These are phyloP conservation scores for Neoniphon sammara DNA, from an alignment of 2,797 vertebrate species.

Conservation along the genomic window DNA sequence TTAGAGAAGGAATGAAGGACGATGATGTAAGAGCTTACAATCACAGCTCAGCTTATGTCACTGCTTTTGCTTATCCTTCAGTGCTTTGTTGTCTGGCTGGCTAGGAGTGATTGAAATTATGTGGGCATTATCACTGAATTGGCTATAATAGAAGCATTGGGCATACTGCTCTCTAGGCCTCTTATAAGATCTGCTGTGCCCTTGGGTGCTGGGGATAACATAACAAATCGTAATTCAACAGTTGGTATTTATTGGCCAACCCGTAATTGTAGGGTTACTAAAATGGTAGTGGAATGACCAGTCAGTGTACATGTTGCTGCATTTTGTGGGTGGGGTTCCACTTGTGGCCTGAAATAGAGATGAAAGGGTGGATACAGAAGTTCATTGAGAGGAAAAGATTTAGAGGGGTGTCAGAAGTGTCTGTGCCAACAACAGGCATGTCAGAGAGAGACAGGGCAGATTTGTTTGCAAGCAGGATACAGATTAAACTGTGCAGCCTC, in stretches of 20 bases:
- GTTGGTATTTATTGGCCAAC: too few relatives aligned
- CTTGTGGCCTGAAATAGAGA: too few relatives aligned
- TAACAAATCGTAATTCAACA: not conserved
- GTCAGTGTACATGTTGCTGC: too few relatives aligned
- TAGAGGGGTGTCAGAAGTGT: not conserved
- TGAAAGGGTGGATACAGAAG: too few relatives aligned
- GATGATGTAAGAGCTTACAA: constrained; percentile 54
- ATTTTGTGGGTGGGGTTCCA: too few relatives aligned
- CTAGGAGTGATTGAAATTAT: constrained; percentile 21
- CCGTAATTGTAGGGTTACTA: too few relatives aligned
- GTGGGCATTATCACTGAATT: constrained; percentile 15
- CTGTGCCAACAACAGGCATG: too few relatives aligned
- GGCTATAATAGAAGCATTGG: not conserved
- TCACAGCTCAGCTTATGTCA: constrained; percentile 41
- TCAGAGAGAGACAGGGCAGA: too few relatives aligned
- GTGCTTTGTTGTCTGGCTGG: constrained; percentile 59
- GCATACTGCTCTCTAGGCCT: constrained; percentile 1
- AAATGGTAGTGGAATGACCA: too few relatives aligned
- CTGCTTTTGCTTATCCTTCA: constrained; percentile 45
- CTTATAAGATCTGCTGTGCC: not conserved
- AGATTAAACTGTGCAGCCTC: too few relatives aligned
- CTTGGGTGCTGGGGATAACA: not conserved
- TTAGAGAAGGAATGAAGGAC: constrained; percentile 24
- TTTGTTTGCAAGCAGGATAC: too few relatives aligned
- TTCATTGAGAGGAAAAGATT: not conserved